Base-by-base conservation (phyloP, 2,113 vertebrate species). In the Protomyctophum bolini region DNA sequence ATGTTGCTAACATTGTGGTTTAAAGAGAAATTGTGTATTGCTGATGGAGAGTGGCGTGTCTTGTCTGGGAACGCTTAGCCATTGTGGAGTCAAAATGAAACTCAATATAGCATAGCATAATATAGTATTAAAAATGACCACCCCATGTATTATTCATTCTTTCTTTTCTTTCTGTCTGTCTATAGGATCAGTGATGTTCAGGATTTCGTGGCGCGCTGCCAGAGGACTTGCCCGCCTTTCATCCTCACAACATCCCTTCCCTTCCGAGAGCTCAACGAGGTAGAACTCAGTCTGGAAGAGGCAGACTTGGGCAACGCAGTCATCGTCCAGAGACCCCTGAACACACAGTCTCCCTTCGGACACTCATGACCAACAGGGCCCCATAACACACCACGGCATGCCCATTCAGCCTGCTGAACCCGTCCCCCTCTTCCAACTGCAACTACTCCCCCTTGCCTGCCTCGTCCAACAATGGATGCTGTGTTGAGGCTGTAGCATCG, bases 251-350 rank as follows among this genome's bases (percentile, higher is more conserved):
- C 96, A 3, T 97, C 97, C 0, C 91, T 96, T 68, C 97, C 97
- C 0, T 89, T 89, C 67, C 91, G 82, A 67, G 95, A 93, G 83
- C 90, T 96, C 59, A 87, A 6, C 15, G 91, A 97, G 0, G 93
- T 92, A 77, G 91, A 93, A 0, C 89, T 96, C 50, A 97, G 95
- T 0, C 73, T 99, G 2, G 92, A 94, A 56, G 95, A 97, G 84
- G 97, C 96, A 0, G 91, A 94, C 67, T 59, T 99, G 68, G 88
- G 93, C 80, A 96, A 98, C 0, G 91, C 95, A 5, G 97, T 98
- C 50, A 92, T 98, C 62, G 93, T 97, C 77, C 97, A 98, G 89
- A 94, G 95, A 83, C 92, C 94, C 65, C 83, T 82, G 68, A 93
- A 91, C 87, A 92, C 88, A 58, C 79, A 91, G 0, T 92, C 93